A percentile compares a stretch with the other conserved stretches of the same genome.
Conservation (phyloP, 2,113 vertebrate species). For the Mormyrus iriodes region DNA sequence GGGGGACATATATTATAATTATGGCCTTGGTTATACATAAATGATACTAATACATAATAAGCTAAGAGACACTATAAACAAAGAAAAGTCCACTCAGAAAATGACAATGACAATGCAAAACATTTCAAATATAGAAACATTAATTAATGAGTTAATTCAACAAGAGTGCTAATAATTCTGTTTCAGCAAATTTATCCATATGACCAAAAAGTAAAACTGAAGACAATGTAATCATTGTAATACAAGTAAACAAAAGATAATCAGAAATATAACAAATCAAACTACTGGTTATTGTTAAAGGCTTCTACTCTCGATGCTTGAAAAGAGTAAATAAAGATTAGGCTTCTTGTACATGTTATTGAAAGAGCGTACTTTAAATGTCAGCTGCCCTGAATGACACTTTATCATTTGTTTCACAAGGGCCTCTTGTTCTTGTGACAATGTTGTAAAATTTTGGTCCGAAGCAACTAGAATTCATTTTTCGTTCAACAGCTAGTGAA, state of each 20-base stretch:
- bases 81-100: neutral
- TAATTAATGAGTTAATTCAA: neutral
- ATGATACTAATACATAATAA: neutral
- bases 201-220: neutral
- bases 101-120: neutral
- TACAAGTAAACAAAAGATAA: neutral
- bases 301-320: neutral
- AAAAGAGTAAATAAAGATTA: neutral
- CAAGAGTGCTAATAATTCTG: neutral
- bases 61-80: neutral
- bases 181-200: neutral
- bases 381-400: neutral
- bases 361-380: neutral
- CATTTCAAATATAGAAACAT: neutral
- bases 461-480: neutral
- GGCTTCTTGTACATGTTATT: neutral
- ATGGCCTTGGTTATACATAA: neutral
- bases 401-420: neutral
- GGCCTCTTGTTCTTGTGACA: neutral
- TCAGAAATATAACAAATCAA: neutral
- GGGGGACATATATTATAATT: neutral
- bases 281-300: neutral
- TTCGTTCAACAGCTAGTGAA: neutral
- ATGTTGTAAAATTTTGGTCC: neutral
- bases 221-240: neutral